Evolutionary conservation across 2,888 invertebrate genomes (phyloP).

Genomic region (Branchellion lobata): DNA sequence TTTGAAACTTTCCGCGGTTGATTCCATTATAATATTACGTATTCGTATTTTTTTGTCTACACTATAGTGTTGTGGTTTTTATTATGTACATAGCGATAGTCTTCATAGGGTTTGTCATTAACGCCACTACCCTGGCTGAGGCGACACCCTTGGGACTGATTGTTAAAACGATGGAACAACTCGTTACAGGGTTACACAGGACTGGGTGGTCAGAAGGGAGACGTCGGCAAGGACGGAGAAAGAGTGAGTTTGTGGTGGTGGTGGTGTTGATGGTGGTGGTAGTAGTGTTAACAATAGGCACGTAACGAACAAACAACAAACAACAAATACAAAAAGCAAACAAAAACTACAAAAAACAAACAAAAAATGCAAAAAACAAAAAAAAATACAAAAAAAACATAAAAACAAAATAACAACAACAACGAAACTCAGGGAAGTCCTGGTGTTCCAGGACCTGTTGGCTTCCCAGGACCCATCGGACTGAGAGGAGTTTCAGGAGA

Average conservation of each 20-base stretch:
- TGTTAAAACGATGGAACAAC: not conserved
- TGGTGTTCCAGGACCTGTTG: slow-evolving; percentile 27
- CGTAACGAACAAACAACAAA: too few species aligned
- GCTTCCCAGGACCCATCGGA: slow-evolving; percentile 47
- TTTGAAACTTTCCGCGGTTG: too few species aligned
- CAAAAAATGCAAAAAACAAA: not conserved
- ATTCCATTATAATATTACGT: too few species aligned
- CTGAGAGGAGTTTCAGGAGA: slow-evolving; percentile 46
- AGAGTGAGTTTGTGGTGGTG: too few species aligned
- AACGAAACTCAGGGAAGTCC: slow-evolving; percentile 20
- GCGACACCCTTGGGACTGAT: too few species aligned
- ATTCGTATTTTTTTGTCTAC: too few species aligned
- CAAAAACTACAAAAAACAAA: not conserved
- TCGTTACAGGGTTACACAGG: slow-evolving; percentile 43
- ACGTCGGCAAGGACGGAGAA: slow-evolving; percentile 47
- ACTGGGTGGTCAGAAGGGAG: slow-evolving; percentile 44
- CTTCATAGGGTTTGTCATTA: too few species aligned
- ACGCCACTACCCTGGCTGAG: too few species aligned
- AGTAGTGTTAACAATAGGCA: too few species aligned
- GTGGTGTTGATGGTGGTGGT: too few species aligned
- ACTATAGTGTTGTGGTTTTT: too few species aligned
- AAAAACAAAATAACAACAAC: slow-evolving; percentile 51
- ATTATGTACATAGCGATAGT: too few species aligned
- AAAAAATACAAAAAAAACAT: slow-evolving; percentile 53
- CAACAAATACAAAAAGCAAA: not conserved